Percentiles rank a stretch among this genome's conserved stretches.
phyloP scores from a whole-genome alignment of 2,113 vertebrate genomes.

The Capreolus pygargus region DNA sequence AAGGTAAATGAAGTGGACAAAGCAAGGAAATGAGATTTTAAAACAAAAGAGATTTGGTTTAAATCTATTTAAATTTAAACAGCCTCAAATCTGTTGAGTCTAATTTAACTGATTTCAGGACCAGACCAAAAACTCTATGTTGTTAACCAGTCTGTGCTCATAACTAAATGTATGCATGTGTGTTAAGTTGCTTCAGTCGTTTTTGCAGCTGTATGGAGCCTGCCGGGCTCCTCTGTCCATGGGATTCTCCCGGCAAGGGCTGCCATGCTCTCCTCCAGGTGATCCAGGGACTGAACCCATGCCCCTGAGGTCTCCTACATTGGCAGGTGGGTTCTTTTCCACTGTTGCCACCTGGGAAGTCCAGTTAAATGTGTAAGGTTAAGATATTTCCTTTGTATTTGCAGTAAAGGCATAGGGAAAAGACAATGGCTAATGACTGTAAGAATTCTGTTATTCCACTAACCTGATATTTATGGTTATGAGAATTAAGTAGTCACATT shows the following conservation, averaged over 20 bases:
- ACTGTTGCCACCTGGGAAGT: background rate
- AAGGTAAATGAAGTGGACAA: background rate
- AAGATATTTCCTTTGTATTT: background rate
- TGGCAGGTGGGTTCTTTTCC: background rate
- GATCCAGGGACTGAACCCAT: background rate
- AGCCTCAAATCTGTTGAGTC: background rate
- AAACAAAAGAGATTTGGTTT: background rate
- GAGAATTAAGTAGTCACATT: conserved; percentile 77
- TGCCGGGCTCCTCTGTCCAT: no score
- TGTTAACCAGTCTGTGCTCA: background rate
- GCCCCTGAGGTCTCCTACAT: background rate
- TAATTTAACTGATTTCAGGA: background rate
- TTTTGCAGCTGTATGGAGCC: background rate
- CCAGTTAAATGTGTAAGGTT: background rate
- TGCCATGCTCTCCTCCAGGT: background rate
- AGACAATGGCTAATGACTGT: conserved; percentile 20
- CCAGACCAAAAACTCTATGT: background rate
- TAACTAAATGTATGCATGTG: background rate
- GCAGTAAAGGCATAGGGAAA: background rate
- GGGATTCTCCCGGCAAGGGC: background rate
- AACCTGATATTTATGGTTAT: conserved; percentile 76
- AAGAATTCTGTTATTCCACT: conserved; percentile 35
- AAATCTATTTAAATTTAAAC: background rate
- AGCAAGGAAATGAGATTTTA: background rate
- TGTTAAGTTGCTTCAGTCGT: background rate